These are phyloP conservation scores for Lutjanus erythropterus DNA, from an alignment of 2,113 vertebrate genomes.

Conservation along the genomic window DNA sequence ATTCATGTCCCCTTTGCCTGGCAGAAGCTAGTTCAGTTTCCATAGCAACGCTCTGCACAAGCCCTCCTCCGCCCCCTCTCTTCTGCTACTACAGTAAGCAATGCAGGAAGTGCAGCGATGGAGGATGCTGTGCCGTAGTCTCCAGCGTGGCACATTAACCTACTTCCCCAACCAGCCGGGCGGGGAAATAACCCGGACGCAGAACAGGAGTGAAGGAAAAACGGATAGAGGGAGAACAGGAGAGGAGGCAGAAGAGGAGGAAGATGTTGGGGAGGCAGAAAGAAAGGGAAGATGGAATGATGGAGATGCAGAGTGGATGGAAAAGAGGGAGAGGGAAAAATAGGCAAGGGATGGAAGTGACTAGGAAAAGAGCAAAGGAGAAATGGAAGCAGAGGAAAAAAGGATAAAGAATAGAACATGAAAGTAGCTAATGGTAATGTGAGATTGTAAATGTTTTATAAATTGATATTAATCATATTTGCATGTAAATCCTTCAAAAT, in stretches of 20 bases:
- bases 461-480: neutral
- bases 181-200: conserved; percentile 47
- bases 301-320: neutral
- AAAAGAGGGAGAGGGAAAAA: neutral
- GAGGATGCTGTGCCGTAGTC: conserved; percentile 46
- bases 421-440: neutral
- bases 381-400: neutral
- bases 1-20: conserved; percentile 37
- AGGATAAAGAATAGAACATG: neutral
- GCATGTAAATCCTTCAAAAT: neutral
- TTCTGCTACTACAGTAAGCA: conserved; percentile 36
- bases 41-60: conserved; percentile 70
- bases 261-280: neutral
- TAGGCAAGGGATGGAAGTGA: neutral
- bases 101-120: conserved; percentile 61
- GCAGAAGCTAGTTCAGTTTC: conserved; percentile 74
- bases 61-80: conserved; percentile 11
- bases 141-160: conserved; percentile 85
- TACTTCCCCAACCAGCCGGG: conserved; percentile 71
- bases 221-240: conserved; percentile 1
- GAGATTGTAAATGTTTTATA: neutral
- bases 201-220: conserved; percentile 24
- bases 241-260: neutral
- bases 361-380: neutral
- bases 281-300: neutral